Percentiles rank a stretch among this genome's conserved stretches.
phyloP scores from a whole-genome alignment of 1,140 invertebrate species.

The Sarcophaga peregrina region DNA sequence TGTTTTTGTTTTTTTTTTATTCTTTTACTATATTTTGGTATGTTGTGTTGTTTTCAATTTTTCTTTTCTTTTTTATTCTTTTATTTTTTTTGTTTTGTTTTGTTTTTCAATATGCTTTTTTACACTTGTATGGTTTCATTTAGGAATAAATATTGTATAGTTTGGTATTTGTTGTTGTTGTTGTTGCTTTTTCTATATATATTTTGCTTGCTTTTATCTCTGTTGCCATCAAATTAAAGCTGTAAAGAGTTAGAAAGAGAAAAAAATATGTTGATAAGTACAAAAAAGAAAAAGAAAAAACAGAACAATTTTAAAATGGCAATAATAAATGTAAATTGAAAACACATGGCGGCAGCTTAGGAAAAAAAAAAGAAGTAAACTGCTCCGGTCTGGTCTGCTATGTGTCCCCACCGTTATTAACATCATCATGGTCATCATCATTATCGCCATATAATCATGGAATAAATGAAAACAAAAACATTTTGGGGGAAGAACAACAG shows the following conservation, averaged over 20 bases:
- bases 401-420: too few species aligned
- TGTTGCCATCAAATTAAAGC: conserved; percentile 38
- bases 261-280: neutral
- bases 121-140: conserved; percentile 40
- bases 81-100: conserved; percentile 24
- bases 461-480: too few species aligned
- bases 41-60: neutral
- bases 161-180: conserved; percentile 38
- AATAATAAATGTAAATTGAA: neutral
- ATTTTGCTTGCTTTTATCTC: conserved; percentile 14
- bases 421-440: too few species aligned
- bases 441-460: too few species aligned
- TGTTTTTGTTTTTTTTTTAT: neutral
- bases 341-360: neutral
- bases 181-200: too few species aligned
- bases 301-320: too few species aligned
- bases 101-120: conserved; percentile 37
- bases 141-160: conserved; percentile 28
- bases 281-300: too few species aligned
- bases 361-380: neutral
- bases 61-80: conserved; percentile 9
- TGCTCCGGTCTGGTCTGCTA: too few species aligned
- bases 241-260: conserved; percentile 2
- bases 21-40: conserved; percentile 16
- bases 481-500: too few species aligned